Conservation (phyloP, 2,113 vertebrate genomes). For the Vulpes ferrilata region DNA sequence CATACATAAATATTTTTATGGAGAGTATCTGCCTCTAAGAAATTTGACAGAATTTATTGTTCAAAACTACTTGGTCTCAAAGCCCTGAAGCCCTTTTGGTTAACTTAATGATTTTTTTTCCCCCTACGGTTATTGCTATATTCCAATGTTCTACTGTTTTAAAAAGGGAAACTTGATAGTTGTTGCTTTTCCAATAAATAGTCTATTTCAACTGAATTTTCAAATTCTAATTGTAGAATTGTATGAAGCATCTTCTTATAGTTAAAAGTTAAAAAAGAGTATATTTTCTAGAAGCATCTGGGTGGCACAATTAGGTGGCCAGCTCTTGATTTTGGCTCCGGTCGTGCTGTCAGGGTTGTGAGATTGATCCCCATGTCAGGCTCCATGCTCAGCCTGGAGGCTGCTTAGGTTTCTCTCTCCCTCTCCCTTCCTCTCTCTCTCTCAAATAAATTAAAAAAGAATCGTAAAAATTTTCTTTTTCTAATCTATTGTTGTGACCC, state of each 20-base stretch:
- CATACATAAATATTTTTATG: neutral
- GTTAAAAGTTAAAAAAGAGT: neutral
- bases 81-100: neutral
- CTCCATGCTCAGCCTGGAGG: neutral
- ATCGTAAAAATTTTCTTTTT: neutral
- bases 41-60: slow-evolving; percentile 13
- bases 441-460: neutral
- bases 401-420: neutral
- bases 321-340: neutral
- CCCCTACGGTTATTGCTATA: neutral
- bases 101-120: neutral
- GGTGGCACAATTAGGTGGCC: neutral
- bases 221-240: neutral
- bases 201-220: slow-evolving; percentile 44
- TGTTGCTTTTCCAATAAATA: neutral
- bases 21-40: neutral
- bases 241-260: neutral
- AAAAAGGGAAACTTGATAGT: neutral
- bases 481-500: neutral
- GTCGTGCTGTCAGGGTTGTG: neutral
- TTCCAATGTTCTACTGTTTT: neutral
- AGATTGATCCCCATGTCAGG: neutral
- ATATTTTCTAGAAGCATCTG: neutral
- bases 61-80: neutral
- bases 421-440: neutral